These are phyloP conservation scores for Oscheius sp. DNA, from an alignment of 2,888 invertebrate species.

Conservation along the genomic window DNA sequence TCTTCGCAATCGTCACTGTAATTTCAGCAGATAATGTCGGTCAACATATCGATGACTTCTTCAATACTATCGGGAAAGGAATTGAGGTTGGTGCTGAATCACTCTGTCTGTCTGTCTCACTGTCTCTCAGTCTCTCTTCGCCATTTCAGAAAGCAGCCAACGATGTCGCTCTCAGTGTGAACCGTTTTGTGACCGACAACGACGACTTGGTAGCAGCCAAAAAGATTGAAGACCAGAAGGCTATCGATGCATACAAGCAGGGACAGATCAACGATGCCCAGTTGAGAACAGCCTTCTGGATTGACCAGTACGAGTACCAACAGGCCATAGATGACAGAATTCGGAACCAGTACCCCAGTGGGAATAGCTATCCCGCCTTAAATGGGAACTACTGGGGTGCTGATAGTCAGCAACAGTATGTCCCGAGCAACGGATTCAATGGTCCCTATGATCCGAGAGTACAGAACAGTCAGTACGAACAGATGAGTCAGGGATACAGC, in stretches of 20 bases:
- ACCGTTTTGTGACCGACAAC: slow-evolving; percentile 15
- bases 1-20: neutral
- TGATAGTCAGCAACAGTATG: neutral
- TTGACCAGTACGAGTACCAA: slow-evolving; percentile 29
- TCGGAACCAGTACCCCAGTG: neutral
- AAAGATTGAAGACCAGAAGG: slow-evolving; percentile 3
- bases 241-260: slow-evolving; percentile 26
- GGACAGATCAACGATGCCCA: slow-evolving; percentile 33
- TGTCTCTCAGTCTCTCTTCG: neutral
- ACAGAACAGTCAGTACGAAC: no score
- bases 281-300: slow-evolving; percentile 19
- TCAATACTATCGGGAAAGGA: slow-evolving; percentile 4
- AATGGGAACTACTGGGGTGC: neutral
- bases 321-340: slow-evolving; percentile 29
- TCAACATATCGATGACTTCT: neutral
- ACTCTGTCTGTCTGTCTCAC: neutral
- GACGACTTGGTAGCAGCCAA: neutral
- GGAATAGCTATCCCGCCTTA: slow-evolving; percentile 5
- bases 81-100: neutral
- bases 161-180: slow-evolving; percentile 2
- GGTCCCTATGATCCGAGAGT: no score
- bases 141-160: slow-evolving; percentile 9
- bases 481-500: no score
- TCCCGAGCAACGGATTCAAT: neutral
- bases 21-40: slow-evolving; percentile 20